Conservation (phyloP, 2,797 vertebrate genomes). For the Ctenosaura bakeri region DNA sequence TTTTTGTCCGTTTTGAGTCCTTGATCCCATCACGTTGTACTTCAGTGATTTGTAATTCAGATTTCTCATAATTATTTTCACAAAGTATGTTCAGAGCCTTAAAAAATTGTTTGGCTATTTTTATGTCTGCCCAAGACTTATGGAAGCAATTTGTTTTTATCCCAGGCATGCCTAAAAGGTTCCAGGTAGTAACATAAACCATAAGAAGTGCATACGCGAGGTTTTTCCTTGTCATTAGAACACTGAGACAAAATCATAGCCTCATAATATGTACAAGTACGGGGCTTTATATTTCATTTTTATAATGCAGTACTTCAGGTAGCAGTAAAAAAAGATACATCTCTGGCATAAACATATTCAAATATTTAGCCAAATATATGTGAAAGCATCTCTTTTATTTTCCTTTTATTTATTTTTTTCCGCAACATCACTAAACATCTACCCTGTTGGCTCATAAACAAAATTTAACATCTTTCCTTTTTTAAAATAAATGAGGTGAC, state of each 20-base stretch:
- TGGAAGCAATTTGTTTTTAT: slow-evolving; percentile 17
- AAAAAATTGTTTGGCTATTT: background rate
- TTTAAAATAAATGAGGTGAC: slow-evolving; percentile 16
- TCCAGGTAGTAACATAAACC: slow-evolving; percentile 38
- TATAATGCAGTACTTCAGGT: slow-evolving; percentile 27
- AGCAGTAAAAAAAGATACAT: slow-evolving; percentile 43
- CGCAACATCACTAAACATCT: background rate
- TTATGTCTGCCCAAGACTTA: slow-evolving; percentile 12
- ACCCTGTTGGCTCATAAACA: slow-evolving; percentile 1
- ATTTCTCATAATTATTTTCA: slow-evolving; percentile 12
- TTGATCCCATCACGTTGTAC: background rate
- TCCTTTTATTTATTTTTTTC: background rate
- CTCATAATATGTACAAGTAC: slow-evolving; percentile 25
- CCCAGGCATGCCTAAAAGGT: slow-evolving; percentile 25
- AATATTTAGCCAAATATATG: slow-evolving; percentile 8
- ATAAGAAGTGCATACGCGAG: slow-evolving; percentile 7
- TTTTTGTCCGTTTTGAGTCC: background rate
- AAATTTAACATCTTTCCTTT: slow-evolving; percentile 17
- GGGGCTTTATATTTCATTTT: slow-evolving; percentile 37
- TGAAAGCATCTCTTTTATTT: background rate
- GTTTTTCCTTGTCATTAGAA: slow-evolving; percentile 39
- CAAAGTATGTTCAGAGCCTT: background rate
- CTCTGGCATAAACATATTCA: slow-evolving; percentile 23
- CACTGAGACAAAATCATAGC: slow-evolving; percentile 38
- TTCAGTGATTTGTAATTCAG: background rate